Evolutionary conservation across 2,797 vertebrate genomes (phyloP).

Genomic region (Oreochromis mossambicus): DNA sequence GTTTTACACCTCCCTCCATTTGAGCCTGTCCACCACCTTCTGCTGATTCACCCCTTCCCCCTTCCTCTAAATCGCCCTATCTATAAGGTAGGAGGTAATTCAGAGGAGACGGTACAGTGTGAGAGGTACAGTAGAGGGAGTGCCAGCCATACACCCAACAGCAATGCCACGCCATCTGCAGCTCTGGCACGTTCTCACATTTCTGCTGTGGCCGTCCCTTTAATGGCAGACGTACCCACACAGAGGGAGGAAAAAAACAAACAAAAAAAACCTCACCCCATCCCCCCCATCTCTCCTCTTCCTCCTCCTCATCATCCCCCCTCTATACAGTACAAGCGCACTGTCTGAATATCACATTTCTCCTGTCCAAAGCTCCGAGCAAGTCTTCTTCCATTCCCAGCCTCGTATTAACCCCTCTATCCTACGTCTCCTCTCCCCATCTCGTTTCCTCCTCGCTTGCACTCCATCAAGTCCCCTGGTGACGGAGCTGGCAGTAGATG

Average conservation of each 20-base stretch:
- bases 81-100: constrained; percentile 13
- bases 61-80: not conserved
- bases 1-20: constrained; percentile 3
- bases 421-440: constrained; percentile 8
- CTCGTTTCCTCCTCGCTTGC: constrained; percentile 9
- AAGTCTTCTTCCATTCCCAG: not conserved
- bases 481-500: constrained; percentile 52
- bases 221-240: constrained; percentile 28
- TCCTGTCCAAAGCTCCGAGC: not conserved
- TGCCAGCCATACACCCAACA: constrained; percentile 51
- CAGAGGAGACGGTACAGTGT: constrained; percentile 23
- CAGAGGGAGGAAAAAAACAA: constrained; percentile 9
- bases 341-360: not conserved
- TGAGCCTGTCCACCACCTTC: constrained; percentile 4
- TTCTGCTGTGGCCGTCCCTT: constrained; percentile 27
- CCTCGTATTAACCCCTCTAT: not conserved
- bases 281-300: not conserved
- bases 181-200: constrained; percentile 55
- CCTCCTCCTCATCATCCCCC: not conserved
- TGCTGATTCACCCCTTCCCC: constrained; percentile 5
- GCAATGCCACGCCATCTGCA: constrained; percentile 71
- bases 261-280: constrained; percentile 7
- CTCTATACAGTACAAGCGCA: not conserved
- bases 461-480: constrained; percentile 27
- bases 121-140: constrained; percentile 63